Percentiles rank a stretch among this genome's conserved stretches.
These are phyloP conservation scores for Vanacampus margaritifer DNA, from an alignment of 2,113 vertebrate genomes.

Conservation along the genomic window DNA sequence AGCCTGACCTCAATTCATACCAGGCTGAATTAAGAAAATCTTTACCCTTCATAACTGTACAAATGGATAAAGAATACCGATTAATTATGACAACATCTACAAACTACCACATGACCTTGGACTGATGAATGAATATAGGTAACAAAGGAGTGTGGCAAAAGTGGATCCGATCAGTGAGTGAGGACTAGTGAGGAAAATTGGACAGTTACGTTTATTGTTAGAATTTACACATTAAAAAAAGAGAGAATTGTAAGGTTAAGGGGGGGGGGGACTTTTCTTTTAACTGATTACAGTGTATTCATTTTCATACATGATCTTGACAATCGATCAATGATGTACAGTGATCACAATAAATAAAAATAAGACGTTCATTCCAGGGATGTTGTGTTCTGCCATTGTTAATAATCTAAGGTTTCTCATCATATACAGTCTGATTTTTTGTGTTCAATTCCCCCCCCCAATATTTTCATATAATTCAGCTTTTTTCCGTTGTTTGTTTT, in stretches of 20 bases:
- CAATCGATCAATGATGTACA: too few relatives aligned
- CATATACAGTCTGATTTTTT: too few relatives aligned
- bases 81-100: constrained; percentile 50
- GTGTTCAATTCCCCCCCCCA: too few relatives aligned
- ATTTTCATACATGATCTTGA: neutral
- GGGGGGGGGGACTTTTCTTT: neutral
- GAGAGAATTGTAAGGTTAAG: neutral
- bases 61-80: constrained; percentile 38
- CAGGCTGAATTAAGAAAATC: constrained; percentile 32
- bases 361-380: too few relatives aligned
- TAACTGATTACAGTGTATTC: neutral
- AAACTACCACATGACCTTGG: constrained; percentile 48
- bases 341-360: too few relatives aligned
- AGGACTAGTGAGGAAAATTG: constrained; percentile 18
- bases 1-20: constrained; percentile 37
- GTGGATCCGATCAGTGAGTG: constrained; percentile 13
- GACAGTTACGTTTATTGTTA: too few relatives aligned
- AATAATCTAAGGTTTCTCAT: too few relatives aligned
- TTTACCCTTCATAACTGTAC: constrained; percentile 31
- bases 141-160: constrained; percentile 17
- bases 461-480: too few relatives aligned
- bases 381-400: too few relatives aligned
- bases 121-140: constrained; percentile 57
- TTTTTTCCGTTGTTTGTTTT: too few relatives aligned
- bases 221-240: too few relatives aligned